A percentile compares a stretch with the other conserved stretches of the same genome.
These are phyloP conservation scores for Bubo blakistoni DNA, from an alignment of 2,113 vertebrate species.

Conservation along the genomic window DNA sequence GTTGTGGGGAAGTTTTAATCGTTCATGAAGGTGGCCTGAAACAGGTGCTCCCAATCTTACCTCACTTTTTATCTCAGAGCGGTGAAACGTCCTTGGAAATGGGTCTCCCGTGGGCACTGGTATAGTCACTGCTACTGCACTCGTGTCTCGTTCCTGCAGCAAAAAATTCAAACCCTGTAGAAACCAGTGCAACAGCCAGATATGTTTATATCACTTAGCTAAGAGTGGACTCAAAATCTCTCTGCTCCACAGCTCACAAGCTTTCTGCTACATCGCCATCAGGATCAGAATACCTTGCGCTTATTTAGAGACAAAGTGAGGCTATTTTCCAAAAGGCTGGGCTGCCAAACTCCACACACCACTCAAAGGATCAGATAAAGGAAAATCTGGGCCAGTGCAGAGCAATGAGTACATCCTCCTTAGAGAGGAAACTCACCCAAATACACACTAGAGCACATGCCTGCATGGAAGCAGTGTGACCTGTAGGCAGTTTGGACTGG, in stretches of 20 bases:
- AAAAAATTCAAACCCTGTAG: neutral
- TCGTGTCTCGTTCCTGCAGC: constrained; percentile 88
- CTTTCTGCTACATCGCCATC: neutral
- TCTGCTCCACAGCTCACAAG: neutral
- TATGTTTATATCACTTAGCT: neutral
- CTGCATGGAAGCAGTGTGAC: neutral
- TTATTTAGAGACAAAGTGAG: neutral
- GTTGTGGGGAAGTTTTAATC: neutral
- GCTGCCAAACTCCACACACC: neutral
- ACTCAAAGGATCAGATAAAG: neutral
- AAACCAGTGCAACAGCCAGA: neutral
- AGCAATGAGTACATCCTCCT: neutral
- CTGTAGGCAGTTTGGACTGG: neutral
- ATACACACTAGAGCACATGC: neutral
- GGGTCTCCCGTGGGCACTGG: constrained; percentile 81
- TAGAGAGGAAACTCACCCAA: neutral
- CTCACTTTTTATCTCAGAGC: constrained; percentile 79
- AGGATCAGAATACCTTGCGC: neutral
- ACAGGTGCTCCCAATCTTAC: constrained; percentile 59
- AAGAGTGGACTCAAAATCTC: neutral
- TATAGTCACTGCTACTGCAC: constrained; percentile 76
- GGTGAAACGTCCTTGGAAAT: constrained; percentile 88
- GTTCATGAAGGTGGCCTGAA: neutral
- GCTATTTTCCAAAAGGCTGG: neutral
- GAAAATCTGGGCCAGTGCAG: neutral